Evolutionary conservation across 2,113 vertebrate species (phyloP).

Genomic region (Hyla sarda): DNA sequence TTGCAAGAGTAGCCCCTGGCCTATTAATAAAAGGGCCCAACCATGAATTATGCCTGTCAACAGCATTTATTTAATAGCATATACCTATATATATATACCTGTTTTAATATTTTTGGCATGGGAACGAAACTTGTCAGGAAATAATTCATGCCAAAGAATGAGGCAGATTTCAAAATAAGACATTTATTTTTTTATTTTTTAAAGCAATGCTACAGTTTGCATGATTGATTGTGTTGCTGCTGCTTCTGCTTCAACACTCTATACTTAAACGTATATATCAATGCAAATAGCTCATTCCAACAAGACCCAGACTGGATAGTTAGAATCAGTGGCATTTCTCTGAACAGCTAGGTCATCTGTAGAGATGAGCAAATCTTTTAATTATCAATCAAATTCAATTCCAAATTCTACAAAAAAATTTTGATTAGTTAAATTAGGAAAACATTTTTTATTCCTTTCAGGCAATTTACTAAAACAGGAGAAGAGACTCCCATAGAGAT

Average conservation of each 20-base stretch:
- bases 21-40: constrained; percentile 22
- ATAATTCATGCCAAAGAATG: constrained; percentile 22
- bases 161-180: background rate
- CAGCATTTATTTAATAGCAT: constrained; percentile 32
- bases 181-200: background rate
- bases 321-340: background rate
- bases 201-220: background rate
- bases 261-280: constrained; percentile 58
- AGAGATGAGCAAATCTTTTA: too few relatives aligned
- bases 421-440: too few relatives aligned
- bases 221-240: constrained; percentile 4
- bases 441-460: too few relatives aligned
- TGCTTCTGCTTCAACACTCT: constrained; percentile 21
- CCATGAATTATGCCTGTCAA: constrained; percentile 51
- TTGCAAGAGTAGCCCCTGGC: constrained; percentile 42
- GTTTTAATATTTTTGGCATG: constrained; percentile 35
- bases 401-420: too few relatives aligned
- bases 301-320: background rate
- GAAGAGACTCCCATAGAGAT: too few relatives aligned
- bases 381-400: too few relatives aligned
- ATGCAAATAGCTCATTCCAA: too few relatives aligned
- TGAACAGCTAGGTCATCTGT: background rate
- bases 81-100: constrained; percentile 21
- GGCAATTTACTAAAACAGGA: too few relatives aligned
- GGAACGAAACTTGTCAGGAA: constrained; percentile 32